Evolutionary conservation across 2,888 invertebrate genomes (phyloP).

Genomic region (Gymnocheta viridis): DNA sequence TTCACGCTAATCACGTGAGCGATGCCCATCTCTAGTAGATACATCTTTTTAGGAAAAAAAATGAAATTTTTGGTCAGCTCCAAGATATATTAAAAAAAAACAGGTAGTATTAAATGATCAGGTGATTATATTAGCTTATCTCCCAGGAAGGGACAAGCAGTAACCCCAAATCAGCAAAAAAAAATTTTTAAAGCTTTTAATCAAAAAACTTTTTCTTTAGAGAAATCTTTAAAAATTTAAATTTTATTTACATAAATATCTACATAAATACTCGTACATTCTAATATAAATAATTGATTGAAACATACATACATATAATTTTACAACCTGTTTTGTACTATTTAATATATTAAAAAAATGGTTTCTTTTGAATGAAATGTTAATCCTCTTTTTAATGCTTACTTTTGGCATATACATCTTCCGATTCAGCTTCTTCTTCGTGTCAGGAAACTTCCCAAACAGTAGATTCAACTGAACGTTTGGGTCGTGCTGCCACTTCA

Average conservation of each 20-base stretch:
- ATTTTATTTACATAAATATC: slow-evolving; percentile 18
- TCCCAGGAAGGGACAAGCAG: too few relatives aligned
- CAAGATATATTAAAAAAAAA: too few relatives aligned
- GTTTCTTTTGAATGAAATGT: not conserved
- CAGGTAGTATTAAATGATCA: too few relatives aligned
- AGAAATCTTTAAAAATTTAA: slow-evolving; percentile 9
- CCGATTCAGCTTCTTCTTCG: slow-evolving; percentile 75
- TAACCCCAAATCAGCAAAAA: too few relatives aligned
- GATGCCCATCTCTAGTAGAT: too few relatives aligned
- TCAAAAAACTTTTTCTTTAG: not conserved
- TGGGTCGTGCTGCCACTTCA: slow-evolving; percentile 84
- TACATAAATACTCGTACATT: not conserved
- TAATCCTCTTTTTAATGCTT: slow-evolving; percentile 47
- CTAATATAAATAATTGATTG: slow-evolving; percentile 25
- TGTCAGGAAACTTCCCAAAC: slow-evolving; percentile 84
- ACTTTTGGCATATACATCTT: slow-evolving; percentile 71
- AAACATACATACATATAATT: slow-evolving; percentile 40
- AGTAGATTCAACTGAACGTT: slow-evolving; percentile 83
- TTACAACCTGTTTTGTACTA: slow-evolving; percentile 62
- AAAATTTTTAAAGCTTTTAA: too few relatives aligned
- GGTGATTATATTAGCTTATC: too few relatives aligned
- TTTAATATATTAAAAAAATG: not conserved
- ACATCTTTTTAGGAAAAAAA: too few relatives aligned
- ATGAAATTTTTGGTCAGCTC: too few relatives aligned
- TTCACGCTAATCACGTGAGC: too few relatives aligned